Base-by-base conservation (phyloP, 2,113 vertebrate species). In the Solea senegalensis region DNA sequence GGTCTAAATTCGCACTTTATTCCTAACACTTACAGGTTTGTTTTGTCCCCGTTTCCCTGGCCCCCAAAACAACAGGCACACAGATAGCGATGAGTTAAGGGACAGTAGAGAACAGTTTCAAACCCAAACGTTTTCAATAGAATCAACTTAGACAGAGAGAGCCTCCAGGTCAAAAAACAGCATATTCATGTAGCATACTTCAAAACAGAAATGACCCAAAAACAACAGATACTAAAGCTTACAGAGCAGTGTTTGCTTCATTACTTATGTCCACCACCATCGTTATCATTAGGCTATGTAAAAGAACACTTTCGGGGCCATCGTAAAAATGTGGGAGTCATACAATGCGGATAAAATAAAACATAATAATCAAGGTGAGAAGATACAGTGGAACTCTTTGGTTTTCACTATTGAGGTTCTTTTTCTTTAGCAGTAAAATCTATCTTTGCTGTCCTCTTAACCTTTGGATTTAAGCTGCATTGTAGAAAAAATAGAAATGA, bases 381-480 rank as follows among this genome's bases (percentile, higher is more conserved):
- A 86, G 78, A 83, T 77, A 88, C 70, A 78, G 84, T 88, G 85
- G 87, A 93, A 89, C 86, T 94, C 93, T 94, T 94, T 94, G 94
- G 94, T 94, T 93, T 92, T 93, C 84, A 94, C 90, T 92, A 90
- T 92, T 92, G 92, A 93, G 92, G 91, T 92, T 92, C 88, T 86
- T 72, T 70, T 51, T 80, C 80, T 84, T 86, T 82, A 86, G 84
- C 86, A 90, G 89, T 91, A 89, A 92, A 89, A 92, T 93, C 86
- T 93, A 83, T 88, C 82, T 87, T 91, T 85, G 82, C 86, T 86
- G 85, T 92, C 88, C 88, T 92, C 86, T 83, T 90, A 91, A 92
- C 88, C 94, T 94, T 94, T 94, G 94, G 93, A 92, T 91, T 93
- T 81, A 92, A 94, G 93, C 93, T 94, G 93, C 90, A 85, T 92